A percentile compares a stretch with the other conserved stretches of the same genome.
phyloP scores from a whole-genome alignment of 2,797 vertebrate species.

The Sphaeramia orbicularis region DNA sequence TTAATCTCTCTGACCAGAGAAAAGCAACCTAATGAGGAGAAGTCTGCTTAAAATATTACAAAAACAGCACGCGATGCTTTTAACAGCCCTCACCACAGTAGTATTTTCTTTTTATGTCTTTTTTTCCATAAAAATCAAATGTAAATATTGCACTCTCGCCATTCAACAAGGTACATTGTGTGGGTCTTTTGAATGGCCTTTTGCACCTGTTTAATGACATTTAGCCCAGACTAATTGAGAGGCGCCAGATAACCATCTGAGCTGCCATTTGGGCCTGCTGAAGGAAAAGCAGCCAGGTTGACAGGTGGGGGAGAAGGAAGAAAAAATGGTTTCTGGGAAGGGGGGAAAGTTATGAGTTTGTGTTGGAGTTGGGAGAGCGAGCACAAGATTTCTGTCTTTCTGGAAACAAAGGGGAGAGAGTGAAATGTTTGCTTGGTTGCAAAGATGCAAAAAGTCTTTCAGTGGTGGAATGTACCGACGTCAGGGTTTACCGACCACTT shows the following conservation, averaged over 20 bases:
- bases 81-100: neutral
- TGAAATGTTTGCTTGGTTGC: conserved; percentile 31
- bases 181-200: conserved; percentile 59
- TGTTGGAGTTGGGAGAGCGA: conserved; percentile 37
- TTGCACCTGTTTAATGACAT: conserved; percentile 86
- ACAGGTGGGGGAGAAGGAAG: conserved; percentile 59
- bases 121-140: conserved; percentile 15
- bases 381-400: conserved; percentile 52
- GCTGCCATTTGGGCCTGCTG: conserved; percentile 76
- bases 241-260: conserved; percentile 81
- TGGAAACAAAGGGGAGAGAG: conserved; percentile 64
- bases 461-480: too few species aligned
- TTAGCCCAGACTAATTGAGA: conserved; percentile 81
- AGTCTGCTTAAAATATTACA: neutral
- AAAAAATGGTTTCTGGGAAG: conserved; percentile 1
- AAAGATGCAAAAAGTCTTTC: conserved; percentile 14
- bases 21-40: too few species aligned
- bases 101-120: neutral
- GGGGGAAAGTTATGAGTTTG: conserved; percentile 27
- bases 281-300: conserved; percentile 68
- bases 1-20: too few species aligned
- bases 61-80: neutral
- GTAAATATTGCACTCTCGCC: neutral
- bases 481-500: too few species aligned
- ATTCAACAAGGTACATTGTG: conserved; percentile 5